Conservation (phyloP, 2,113 vertebrate genomes). For the Callospermophilus lateralis region DNA sequence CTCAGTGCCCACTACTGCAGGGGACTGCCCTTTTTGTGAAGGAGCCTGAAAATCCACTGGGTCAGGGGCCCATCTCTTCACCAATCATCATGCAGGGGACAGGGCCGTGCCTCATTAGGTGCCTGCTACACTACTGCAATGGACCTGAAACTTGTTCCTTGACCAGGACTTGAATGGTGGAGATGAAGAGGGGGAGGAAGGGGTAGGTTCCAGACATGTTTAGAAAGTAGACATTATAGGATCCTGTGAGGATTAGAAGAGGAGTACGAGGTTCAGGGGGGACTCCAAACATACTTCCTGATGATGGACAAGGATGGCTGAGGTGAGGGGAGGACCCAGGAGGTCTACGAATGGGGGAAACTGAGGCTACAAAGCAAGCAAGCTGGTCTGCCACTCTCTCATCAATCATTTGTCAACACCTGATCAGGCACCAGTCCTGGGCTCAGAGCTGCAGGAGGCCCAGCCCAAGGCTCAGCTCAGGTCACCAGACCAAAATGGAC, state of each 20-base stretch:
- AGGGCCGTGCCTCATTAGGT: not conserved
- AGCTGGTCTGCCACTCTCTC: not conserved
- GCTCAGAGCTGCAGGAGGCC: not conserved
- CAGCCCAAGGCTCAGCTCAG: not conserved
- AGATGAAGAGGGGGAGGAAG: not conserved
- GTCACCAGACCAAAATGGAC: not conserved
- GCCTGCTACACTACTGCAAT: not conserved
- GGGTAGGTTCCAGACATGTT: not conserved
- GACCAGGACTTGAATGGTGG: not conserved
- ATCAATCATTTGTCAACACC: not conserved
- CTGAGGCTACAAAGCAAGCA: not conserved
- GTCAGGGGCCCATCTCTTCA: not conserved
- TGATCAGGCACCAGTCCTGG: not conserved
- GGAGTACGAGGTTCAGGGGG: not conserved
- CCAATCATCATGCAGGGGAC: not conserved
- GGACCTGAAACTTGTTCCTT: not conserved
- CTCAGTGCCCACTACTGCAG: not conserved
- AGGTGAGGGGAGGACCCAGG: not conserved
- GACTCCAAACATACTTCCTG: not conserved
- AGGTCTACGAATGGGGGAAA: not conserved
- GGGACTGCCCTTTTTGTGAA: not conserved
- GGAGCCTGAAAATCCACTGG: not conserved
- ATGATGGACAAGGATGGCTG: not conserved
- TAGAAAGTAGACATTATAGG: not conserved
- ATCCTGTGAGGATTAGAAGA: not conserved